Percentiles rank a stretch among this genome's conserved stretches.
Evolutionary conservation across 2,888 invertebrate species (phyloP).

Genomic region (Caenorhabditis sp.): DNA sequence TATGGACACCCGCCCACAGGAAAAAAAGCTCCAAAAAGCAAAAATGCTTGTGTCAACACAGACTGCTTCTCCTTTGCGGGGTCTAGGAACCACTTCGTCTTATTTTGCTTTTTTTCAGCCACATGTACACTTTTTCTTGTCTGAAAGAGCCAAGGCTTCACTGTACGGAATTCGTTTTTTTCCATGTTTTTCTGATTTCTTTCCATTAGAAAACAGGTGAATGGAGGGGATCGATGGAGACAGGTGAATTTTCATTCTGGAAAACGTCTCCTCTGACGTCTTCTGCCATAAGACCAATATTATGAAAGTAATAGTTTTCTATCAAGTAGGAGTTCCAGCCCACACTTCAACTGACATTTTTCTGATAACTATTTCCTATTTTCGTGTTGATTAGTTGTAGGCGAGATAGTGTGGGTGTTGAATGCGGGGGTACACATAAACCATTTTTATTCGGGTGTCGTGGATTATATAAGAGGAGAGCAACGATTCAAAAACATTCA

Average conservation of each 20-base stretch:
- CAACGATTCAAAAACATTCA: neutral
- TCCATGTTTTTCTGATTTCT: neutral
- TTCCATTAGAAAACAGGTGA: neutral
- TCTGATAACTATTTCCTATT: slow-evolving; percentile 2
- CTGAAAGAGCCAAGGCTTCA: slow-evolving; percentile 16
- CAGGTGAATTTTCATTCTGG: neutral
- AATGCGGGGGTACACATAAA: neutral
- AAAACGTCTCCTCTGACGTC: neutral
- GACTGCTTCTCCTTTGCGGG: slow-evolving; percentile 36
- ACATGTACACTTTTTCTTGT: slow-evolving; percentile 12
- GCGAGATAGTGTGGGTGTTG: neutral
- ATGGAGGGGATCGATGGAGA: neutral
- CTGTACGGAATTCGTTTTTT: neutral
- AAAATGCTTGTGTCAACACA: slow-evolving; percentile 48
- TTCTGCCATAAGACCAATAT: neutral
- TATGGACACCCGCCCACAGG: slow-evolving; percentile 30
- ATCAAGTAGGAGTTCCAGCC: neutral
- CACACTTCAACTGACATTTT: neutral
- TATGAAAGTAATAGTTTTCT: no score
- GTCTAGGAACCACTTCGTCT: slow-evolving; percentile 29
- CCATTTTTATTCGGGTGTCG: neutral
- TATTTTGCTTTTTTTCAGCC: slow-evolving; percentile 12
- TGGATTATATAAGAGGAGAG: neutral
- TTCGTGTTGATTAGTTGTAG: slow-evolving; percentile 1
- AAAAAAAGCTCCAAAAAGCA: slow-evolving; percentile 44